Conservation (phyloP, 2,113 vertebrate species). For the Ranitomeya imitator region DNA sequence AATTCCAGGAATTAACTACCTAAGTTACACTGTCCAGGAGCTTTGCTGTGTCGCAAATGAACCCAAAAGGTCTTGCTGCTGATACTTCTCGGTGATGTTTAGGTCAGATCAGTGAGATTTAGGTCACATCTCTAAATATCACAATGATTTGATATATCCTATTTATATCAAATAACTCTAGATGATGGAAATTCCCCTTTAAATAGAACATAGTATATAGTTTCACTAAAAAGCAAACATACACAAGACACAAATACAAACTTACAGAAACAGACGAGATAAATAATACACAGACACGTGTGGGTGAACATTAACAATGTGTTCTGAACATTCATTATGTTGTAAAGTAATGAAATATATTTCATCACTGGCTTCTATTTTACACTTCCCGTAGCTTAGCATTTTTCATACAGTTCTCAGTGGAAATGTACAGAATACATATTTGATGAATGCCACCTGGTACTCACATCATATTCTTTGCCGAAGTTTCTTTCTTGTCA, state of each 20-base stretch:
- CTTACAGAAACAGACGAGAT: background rate
- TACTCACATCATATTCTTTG: background rate
- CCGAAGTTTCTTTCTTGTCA: background rate
- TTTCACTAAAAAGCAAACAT: background rate
- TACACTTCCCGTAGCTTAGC: background rate
- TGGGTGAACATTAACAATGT: background rate
- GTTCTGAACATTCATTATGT: background rate
- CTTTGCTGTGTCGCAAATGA: no score
- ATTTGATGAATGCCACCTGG: background rate
- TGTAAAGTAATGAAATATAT: background rate
- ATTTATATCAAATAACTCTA: no score
- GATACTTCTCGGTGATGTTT: no score
- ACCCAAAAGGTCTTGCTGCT: no score
- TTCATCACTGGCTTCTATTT: background rate
- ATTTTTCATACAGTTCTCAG: constrained; percentile 4
- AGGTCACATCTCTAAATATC: no score
- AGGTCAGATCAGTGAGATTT: no score
- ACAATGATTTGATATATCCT: no score
- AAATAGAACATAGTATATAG: background rate
- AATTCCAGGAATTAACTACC: no score
- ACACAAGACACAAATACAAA: background rate
- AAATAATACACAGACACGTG: background rate
- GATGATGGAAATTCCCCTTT: background rate
- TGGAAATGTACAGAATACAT: constrained; percentile 8
- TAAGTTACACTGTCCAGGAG: no score